These are phyloP conservation scores for Mormyrus iriodes DNA, from an alignment of 2,113 vertebrate species.

Conservation along the genomic window DNA sequence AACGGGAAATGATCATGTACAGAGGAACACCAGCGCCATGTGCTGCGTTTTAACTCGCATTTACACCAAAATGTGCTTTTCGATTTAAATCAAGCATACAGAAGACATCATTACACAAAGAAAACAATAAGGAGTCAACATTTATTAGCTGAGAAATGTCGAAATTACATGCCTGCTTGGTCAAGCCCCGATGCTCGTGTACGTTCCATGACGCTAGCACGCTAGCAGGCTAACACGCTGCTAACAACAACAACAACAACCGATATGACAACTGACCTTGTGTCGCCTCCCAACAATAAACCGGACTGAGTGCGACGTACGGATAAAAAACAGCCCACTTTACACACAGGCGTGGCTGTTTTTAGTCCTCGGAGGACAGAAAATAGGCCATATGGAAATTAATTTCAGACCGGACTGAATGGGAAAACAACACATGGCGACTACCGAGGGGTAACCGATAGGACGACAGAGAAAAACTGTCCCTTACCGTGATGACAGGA, in stretches of 20 bases:
- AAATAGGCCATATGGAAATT: neutral
- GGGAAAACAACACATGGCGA: neutral
- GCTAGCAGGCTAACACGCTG: neutral
- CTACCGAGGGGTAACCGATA: neutral
- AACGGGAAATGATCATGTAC: neutral
- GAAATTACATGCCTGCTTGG: neutral
- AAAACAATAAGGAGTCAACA: neutral
- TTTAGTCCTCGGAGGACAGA: neutral
- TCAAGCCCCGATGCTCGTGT: neutral
- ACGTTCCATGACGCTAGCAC: neutral
- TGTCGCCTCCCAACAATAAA: neutral
- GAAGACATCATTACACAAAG: neutral
- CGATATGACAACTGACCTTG: neutral
- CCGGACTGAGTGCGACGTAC: neutral
- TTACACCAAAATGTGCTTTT: neutral
- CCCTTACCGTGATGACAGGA: constrained; percentile 46
- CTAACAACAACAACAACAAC: neutral
- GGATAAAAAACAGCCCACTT: neutral
- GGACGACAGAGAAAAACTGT: neutral
- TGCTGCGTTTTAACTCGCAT: neutral
- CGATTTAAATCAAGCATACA: neutral
- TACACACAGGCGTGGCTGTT: neutral
- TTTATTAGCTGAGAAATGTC: neutral
- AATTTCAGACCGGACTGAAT: neutral
- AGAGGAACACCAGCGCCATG: neutral